phyloP scores from a whole-genome alignment of 2,797 vertebrate genomes.

The Darevskia nairensis region DNA sequence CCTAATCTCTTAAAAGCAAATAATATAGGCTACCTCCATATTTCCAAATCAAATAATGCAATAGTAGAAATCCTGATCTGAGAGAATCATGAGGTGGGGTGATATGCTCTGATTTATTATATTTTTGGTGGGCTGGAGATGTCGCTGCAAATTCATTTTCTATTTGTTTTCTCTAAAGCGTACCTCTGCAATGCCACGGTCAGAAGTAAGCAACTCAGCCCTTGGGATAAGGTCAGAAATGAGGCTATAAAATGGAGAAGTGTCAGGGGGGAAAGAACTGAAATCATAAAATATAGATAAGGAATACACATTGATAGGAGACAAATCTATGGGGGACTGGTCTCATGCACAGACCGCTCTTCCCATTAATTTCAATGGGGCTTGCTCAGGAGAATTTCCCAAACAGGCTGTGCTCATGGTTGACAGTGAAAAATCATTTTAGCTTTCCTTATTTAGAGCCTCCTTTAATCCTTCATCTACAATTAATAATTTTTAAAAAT shows the following conservation, averaged over 20 bases:
- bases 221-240: conserved; percentile 76
- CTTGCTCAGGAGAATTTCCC: neutral
- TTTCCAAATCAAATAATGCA: conserved; percentile 62
- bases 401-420: neutral
- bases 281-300: conserved; percentile 61
- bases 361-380: conserved; percentile 14
- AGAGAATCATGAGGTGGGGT: conserved; percentile 52
- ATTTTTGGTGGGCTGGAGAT: conserved; percentile 70
- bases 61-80: conserved; percentile 50
- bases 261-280: conserved; percentile 62
- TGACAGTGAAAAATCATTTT: conserved; percentile 38
- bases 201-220: conserved; percentile 64
- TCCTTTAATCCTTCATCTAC: conserved; percentile 75
- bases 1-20: conserved; percentile 38
- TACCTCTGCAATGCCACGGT: conserved; percentile 62
- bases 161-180: conserved; percentile 78
- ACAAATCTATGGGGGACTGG: neutral
- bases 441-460: conserved; percentile 67
- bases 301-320: conserved; percentile 18
- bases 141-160: conserved; percentile 76
- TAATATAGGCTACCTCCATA: conserved; percentile 48
- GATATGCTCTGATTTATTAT: conserved; percentile 73
- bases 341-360: neutral
- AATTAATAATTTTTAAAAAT: conserved; percentile 77
- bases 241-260: conserved; percentile 74